Base-by-base conservation (phyloP, 2,113 vertebrate genomes). In the Sapayoa aenigma region DNA sequence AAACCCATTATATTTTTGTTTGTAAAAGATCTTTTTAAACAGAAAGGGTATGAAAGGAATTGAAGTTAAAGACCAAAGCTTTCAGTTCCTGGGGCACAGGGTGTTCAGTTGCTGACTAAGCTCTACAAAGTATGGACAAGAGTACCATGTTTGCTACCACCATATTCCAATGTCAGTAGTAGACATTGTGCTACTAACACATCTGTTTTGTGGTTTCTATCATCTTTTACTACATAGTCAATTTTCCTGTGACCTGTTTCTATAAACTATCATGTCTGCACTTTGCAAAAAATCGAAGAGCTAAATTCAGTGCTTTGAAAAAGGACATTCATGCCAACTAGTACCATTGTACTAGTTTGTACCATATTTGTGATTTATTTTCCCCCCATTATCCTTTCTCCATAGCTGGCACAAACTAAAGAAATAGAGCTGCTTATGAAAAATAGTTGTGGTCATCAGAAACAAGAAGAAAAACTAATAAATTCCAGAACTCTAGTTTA, bases 401-500 rank as follows among this genome's bases (percentile, higher is more conserved):
- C n/a, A 83, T 44, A 89, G 75, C 25, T 96, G 94, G 89, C 84
- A 93, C 66, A 80, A 89, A 92, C 81, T 76, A 44, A 97, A 95
- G 88, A 46, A 96, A 94, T 24, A 24, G 81, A 72, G 71, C 31
- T 47, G 83, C 84, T 93, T 76, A 90, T 83, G 53, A 87, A 95
- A 94, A 96, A 96, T 93, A 84, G 68, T 94, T 96, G 89, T 6
- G 84, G 93, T 95, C 92, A 82, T 95, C 85, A 97, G 93, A 92
- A 97, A 95, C 83, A 86, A 97, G 86, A 69, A 94, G 49, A 93
- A 94, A 97, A 97, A 96, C 94, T 94, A 97, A 98, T 97, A 96
- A 96, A 91, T 90, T 96, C 93, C 97, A 97, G 97, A 97, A 72
- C 30, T 86, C 69, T 22, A 77, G 56, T 93, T 95, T 81, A 96